phyloP scores from a whole-genome alignment of 2,113 vertebrate genomes.

The Coturnix japonica region DNA sequence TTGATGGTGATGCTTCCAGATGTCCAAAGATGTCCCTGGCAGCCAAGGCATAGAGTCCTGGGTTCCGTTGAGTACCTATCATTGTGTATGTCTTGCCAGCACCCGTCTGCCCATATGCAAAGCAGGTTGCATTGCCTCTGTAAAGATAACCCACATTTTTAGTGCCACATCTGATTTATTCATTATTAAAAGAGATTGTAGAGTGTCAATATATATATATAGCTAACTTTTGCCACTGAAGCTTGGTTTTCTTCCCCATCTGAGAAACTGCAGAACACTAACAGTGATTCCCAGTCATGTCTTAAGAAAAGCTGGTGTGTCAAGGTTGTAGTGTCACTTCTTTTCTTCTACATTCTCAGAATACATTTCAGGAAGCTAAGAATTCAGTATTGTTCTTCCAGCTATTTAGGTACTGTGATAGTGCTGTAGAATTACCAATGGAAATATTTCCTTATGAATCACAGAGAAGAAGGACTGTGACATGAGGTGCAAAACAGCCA shows the following conservation, averaged over 20 bases:
- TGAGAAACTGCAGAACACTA: neutral
- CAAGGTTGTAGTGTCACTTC: neutral
- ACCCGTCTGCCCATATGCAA: conserved; percentile 93
- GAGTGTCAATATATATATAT: neutral
- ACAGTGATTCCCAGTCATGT: neutral
- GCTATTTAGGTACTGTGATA: neutral
- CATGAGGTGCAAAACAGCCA: neutral
- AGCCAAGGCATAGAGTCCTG: conserved; percentile 88
- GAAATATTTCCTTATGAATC: neutral
- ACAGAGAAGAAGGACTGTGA: neutral
- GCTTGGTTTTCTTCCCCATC: neutral
- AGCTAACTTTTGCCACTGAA: neutral
- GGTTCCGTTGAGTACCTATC: conserved; percentile 84
- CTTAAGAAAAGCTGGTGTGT: neutral
- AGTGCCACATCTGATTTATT: neutral
- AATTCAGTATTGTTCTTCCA: neutral
- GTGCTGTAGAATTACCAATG: neutral
- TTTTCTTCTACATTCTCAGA: neutral
- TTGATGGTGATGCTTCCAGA: conserved; percentile 73
- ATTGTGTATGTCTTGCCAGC: conserved; percentile 95
- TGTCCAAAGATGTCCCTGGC: conserved; percentile 88
- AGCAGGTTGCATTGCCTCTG: conserved; percentile 92
- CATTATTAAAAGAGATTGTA: neutral
- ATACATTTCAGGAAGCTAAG: neutral
- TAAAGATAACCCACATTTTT: conserved; percentile 9